phyloP scores from a whole-genome alignment of 2,888 invertebrate species.

The Hirtodrosophila cameraria region DNA sequence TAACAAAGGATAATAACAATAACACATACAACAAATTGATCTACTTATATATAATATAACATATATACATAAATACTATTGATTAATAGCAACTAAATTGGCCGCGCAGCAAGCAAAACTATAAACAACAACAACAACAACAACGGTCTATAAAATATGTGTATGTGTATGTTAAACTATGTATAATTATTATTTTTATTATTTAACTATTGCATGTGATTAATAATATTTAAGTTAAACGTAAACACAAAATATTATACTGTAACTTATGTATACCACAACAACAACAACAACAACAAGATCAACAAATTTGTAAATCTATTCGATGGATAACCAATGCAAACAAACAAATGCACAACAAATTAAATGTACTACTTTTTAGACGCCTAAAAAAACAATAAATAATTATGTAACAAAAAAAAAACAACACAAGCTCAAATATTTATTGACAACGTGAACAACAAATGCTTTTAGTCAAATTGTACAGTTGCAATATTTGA shows the following conservation, averaged over 20 bases:
- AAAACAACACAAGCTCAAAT: constrained; percentile 54
- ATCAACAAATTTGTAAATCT: constrained; percentile 52
- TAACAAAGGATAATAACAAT: constrained; percentile 54
- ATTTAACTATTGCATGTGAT: constrained; percentile 83
- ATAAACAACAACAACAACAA: constrained; percentile 5
- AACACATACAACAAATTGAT: constrained; percentile 56
- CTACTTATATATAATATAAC: constrained; percentile 46
- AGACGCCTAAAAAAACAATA: constrained; percentile 68
- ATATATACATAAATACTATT: constrained; percentile 26
- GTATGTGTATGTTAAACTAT: constrained; percentile 68
- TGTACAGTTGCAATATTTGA: constrained; percentile 46
- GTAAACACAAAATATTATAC: constrained; percentile 74
- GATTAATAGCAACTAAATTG: constrained; percentile 29
- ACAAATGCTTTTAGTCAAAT: constrained; percentile 30
- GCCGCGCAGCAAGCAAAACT: constrained; percentile 14
- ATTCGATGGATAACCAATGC: constrained; percentile 64
- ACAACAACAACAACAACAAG: constrained; percentile 41
- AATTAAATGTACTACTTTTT: constrained; percentile 69
- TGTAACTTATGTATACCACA: constrained; percentile 76
- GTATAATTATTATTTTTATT: constrained; percentile 77
- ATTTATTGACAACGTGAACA: constrained; percentile 49
- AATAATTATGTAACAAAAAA: constrained; percentile 70
- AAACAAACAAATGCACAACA: constrained; percentile 63
- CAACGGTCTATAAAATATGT: constrained; percentile 13
- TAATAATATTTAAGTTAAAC: constrained; percentile 81